A percentile compares a stretch with the other conserved stretches of the same genome.
phyloP scores from a whole-genome alignment of 2,797 vertebrate species.

The Botia kubotai region DNA sequence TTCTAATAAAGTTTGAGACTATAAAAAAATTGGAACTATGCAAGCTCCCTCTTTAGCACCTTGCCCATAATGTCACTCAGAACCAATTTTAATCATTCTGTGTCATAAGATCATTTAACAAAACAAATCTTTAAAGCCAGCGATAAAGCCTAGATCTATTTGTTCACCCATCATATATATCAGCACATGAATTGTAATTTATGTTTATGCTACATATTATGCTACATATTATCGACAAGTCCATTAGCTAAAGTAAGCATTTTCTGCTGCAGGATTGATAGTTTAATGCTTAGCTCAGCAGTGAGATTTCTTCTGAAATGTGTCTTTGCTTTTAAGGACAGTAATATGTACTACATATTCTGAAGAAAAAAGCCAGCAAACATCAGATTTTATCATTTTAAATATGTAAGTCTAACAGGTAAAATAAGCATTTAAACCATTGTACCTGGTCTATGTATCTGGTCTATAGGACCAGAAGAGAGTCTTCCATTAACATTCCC shows the following conservation, averaged over 20 bases:
- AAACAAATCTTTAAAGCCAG: too few relatives aligned
- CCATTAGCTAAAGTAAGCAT: constrained; percentile 34
- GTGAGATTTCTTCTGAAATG: not conserved
- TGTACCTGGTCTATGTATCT: not conserved
- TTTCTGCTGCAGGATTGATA: constrained; percentile 17
- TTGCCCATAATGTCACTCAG: too few relatives aligned
- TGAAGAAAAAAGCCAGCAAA: not conserved
- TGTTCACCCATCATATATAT: not conserved
- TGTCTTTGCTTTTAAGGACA: not conserved
- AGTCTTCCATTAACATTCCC: too few relatives aligned
- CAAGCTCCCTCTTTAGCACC: too few relatives aligned
- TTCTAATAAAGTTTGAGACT: too few relatives aligned
- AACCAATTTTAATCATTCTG: too few relatives aligned
- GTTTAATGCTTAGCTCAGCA: constrained; percentile 28
- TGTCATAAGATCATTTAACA: too few relatives aligned
- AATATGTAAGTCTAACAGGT: not conserved
- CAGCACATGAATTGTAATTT: not conserved
- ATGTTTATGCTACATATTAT: constrained; percentile 18
- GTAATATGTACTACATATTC: not conserved
- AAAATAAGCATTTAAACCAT: not conserved
- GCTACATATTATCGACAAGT: constrained; percentile 17
- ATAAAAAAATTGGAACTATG: too few relatives aligned
- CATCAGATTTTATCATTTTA: not conserved
- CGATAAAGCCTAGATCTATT: too few relatives aligned
- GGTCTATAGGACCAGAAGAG: too few relatives aligned